These are phyloP conservation scores for Dolichomitus sp. DNA, from an alignment of 2,888 invertebrate species.

Conservation along the genomic window DNA sequence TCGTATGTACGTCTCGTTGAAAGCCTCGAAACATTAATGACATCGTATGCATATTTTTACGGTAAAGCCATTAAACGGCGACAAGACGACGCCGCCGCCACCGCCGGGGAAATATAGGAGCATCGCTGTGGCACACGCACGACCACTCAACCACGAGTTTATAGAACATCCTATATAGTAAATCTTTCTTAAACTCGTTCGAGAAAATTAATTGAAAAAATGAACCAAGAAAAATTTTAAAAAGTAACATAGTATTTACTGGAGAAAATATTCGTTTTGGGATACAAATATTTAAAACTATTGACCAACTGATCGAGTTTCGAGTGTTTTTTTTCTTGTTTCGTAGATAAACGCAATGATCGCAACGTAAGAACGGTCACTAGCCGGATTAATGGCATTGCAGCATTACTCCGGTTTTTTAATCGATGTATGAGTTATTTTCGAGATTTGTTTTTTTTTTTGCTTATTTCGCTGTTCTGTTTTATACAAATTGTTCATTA, in stretches of 20 bases:
- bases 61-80: slow-evolving; percentile 62
- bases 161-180: slow-evolving; percentile 11
- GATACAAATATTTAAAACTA: slow-evolving; percentile 63
- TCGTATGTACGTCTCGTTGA: slow-evolving; percentile 40
- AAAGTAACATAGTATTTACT: slow-evolving; percentile 65
- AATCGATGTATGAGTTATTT: slow-evolving; percentile 50
- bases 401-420: slow-evolving; percentile 35
- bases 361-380: slow-evolving; percentile 55
- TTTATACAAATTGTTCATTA: slow-evolving; percentile 33
- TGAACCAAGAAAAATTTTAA: slow-evolving; percentile 25
- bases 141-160: background rate
- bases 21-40: slow-evolving; percentile 60
- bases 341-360: slow-evolving; percentile 59
- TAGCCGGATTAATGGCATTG: slow-evolving; percentile 36
- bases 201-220: slow-evolving; percentile 8
- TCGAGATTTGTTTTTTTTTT: slow-evolving; percentile 18
- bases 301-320: slow-evolving; percentile 52
- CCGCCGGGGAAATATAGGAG: slow-evolving; percentile 19
- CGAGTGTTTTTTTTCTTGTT: slow-evolving; percentile 16
- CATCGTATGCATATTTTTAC: slow-evolving; percentile 54
- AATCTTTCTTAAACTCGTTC: slow-evolving; percentile 20
- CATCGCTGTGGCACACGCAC: background rate
- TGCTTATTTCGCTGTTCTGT: slow-evolving; percentile 17
- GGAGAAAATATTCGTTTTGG: slow-evolving; percentile 65
- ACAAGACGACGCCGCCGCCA: slow-evolving; percentile 60